Evolutionary conservation across 2,888 invertebrate species (phyloP).

Genomic region (Pollenia griseotomentosa): DNA sequence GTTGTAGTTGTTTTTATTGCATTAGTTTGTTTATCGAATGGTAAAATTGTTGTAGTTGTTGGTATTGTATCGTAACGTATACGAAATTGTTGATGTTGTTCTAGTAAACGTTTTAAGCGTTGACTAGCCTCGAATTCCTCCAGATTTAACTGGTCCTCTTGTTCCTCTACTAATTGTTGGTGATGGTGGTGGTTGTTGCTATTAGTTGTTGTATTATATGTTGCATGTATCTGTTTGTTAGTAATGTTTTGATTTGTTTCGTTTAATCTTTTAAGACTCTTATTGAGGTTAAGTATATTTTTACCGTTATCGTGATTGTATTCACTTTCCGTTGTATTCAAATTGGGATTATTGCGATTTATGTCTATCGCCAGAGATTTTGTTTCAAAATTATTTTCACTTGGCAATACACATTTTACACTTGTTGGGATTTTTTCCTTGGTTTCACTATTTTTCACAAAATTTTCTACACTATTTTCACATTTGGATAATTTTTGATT

Average conservation of each 20-base stretch:
- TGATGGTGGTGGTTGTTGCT: constrained; percentile 16
- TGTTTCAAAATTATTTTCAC: constrained; percentile 19
- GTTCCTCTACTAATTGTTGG: constrained; percentile 1
- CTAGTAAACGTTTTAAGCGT: constrained; percentile 85
- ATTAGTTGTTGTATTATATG: constrained; percentile 1
- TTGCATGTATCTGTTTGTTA: constrained; percentile 17
- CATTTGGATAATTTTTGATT: background rate
- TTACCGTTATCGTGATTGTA: constrained; percentile 45
- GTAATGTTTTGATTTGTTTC: constrained; percentile 47
- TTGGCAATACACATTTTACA: constrained; percentile 33
- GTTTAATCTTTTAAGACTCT: constrained; percentile 52
- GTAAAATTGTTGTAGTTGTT: constrained; percentile 43
- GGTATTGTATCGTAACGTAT: constrained; percentile 66
- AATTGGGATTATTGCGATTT: constrained; percentile 48
- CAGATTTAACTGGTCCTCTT: constrained; percentile 57
- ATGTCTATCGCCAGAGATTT: constrained; percentile 37
- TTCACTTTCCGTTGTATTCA: constrained; percentile 58
- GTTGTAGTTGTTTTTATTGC: constrained; percentile 47
- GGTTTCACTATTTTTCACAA: background rate
- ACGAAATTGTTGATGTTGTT: constrained; percentile 76
- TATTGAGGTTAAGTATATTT: constrained; percentile 62
- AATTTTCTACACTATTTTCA: constrained; percentile 15
- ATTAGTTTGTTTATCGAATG: constrained; percentile 57
- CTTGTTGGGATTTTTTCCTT: background rate
- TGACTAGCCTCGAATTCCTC: constrained; percentile 84